Evolutionary conservation across 1,140 invertebrate species (phyloP).

Genomic region (Diorhabda sublineata): DNA sequence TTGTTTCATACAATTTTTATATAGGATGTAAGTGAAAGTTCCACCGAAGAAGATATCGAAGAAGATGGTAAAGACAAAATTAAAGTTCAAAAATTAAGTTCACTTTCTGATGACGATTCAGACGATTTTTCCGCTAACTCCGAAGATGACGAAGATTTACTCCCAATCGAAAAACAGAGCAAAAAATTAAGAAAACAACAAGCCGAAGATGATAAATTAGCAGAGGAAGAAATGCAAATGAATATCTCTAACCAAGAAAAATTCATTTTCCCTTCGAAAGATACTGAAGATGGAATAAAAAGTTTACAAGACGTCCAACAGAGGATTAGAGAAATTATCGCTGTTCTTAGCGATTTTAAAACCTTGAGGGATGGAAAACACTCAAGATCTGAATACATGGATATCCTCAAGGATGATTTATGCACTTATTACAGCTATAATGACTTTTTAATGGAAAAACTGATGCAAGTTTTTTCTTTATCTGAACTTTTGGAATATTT

Average conservation of each 20-base stretch:
- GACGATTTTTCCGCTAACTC: conserved; percentile 51
- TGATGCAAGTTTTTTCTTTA: conserved; percentile 90
- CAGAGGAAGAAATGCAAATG: conserved; percentile 75
- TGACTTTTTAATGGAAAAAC: conserved; percentile 88
- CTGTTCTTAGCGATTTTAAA: conserved; percentile 87
- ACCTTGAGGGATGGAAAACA: conserved; percentile 70
- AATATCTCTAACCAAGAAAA: conserved; percentile 70
- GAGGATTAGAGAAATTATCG: conserved; percentile 83
- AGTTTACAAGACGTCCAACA: conserved; percentile 83
- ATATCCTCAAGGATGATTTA: conserved; percentile 76
- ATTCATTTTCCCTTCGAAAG: conserved; percentile 70
- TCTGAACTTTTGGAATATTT: conserved; percentile 90
- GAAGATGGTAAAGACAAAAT: conserved; percentile 29
- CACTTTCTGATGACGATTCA: conserved; percentile 47
- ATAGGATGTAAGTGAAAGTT: conserved; percentile 45
- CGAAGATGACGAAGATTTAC: conserved; percentile 47
- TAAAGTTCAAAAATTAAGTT: conserved; percentile 49
- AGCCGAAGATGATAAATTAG: conserved; percentile 64
- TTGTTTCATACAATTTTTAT: not conserved
- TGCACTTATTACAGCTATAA: conserved; percentile 98
- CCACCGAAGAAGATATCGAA: conserved; percentile 51
- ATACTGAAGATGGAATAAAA: conserved; percentile 66
- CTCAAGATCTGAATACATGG: conserved; percentile 77
- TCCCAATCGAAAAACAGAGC: conserved; percentile 84
- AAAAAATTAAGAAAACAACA: conserved; percentile 75